Conservation (phyloP, 2,888 invertebrate species). For the Stomorhina lunata region DNA sequence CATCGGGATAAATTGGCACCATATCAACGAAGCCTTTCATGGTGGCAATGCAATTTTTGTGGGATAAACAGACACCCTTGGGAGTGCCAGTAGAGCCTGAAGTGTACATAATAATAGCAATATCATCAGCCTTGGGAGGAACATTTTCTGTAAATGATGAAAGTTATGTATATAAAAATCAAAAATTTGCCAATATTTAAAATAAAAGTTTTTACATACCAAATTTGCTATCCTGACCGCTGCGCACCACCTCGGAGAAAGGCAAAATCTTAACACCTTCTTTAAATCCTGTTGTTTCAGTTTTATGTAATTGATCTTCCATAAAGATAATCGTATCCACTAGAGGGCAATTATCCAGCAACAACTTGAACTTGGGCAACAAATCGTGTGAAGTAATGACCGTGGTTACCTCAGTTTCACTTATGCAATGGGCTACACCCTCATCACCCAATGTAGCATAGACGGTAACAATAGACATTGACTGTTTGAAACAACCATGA, state of each 20-base stretch:
- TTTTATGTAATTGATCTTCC: slow-evolving; percentile 90
- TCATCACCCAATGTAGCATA: slow-evolving; percentile 98
- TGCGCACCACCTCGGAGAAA: slow-evolving; percentile 86
- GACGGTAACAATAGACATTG: slow-evolving; percentile 96
- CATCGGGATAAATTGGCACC: slow-evolving; percentile 85
- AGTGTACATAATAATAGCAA: slow-evolving; percentile 99
- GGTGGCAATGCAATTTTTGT: slow-evolving; percentile 90
- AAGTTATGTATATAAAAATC: slow-evolving; percentile 41
- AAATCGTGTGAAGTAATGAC: slow-evolving; percentile 96
- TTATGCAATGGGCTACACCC: slow-evolving; percentile 96
- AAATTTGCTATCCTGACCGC: slow-evolving; percentile 81
- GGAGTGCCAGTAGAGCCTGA: slow-evolving; percentile 98
- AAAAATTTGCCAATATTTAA: no score
- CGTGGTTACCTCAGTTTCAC: slow-evolving; percentile 96
- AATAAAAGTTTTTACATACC: slow-evolving; percentile 79
- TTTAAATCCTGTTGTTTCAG: slow-evolving; percentile 86
- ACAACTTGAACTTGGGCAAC: slow-evolving; percentile 92
- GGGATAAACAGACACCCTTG: slow-evolving; percentile 92
- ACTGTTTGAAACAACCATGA: slow-evolving; percentile 97
- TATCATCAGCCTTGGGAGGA: slow-evolving; percentile 87
- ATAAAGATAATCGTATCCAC: slow-evolving; percentile 91
- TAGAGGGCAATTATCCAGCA: slow-evolving; percentile 86
- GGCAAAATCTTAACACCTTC: slow-evolving; percentile 86
- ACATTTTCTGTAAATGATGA: slow-evolving; percentile 81
- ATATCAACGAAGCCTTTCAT: slow-evolving; percentile 90